Evolutionary conservation across 2,888 invertebrate genomes (phyloP).

Genomic region (Chalcis sispes): DNA sequence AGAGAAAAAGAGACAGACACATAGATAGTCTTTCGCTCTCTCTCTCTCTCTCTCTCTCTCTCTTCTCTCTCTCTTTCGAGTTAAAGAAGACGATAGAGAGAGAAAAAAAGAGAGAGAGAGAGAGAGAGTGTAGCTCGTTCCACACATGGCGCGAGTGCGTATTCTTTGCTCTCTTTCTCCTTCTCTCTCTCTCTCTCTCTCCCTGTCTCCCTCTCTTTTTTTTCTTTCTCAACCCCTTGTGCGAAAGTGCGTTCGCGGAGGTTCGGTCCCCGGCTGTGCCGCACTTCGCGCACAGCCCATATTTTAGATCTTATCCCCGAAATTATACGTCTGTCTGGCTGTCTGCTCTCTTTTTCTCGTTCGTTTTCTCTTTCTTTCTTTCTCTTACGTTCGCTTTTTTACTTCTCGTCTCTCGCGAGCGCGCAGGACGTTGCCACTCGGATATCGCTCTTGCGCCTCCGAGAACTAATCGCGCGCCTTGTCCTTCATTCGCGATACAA

Average conservation of each 20-base stretch:
- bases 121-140: constrained; percentile 60
- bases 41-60: no score
- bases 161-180: no score
- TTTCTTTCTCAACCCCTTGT: constrained; percentile 57
- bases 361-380: constrained; percentile 15
- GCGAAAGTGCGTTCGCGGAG: constrained; percentile 40
- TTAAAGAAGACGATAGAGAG: constrained; percentile 32
- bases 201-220: constrained; percentile 25
- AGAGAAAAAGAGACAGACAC: neutral
- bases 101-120: neutral
- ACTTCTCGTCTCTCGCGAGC: neutral
- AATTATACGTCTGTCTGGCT: constrained; percentile 74
- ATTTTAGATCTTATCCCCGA: constrained; percentile 74
- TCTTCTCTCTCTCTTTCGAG: no score
- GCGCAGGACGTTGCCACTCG: constrained; percentile 49
- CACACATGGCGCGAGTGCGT: constrained; percentile 67
- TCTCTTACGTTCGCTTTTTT: constrained; percentile 5
- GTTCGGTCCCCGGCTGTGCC: constrained; percentile 72
- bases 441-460: constrained; percentile 46
- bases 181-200: constrained; percentile 31
- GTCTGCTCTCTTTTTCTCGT: constrained; percentile 62
- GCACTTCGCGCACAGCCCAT: constrained; percentile 62
- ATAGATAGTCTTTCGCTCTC: neutral
- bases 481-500: constrained; percentile 50
- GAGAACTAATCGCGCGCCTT: constrained; percentile 53